These are phyloP conservation scores for Martes flavigula DNA, from an alignment of 2,797 vertebrate species.

Conservation along the genomic window DNA sequence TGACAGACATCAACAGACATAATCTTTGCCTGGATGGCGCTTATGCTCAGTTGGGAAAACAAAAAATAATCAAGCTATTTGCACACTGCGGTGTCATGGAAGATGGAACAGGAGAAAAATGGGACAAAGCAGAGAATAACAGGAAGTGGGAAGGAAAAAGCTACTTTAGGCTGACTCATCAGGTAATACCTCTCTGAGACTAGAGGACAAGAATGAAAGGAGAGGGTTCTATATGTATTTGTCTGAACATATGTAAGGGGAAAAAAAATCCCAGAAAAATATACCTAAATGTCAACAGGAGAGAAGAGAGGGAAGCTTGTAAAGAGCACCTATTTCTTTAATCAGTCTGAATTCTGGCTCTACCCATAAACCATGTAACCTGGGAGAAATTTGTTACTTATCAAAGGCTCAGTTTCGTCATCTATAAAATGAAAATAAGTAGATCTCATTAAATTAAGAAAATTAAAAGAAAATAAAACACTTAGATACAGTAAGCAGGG, in stretches of 20 bases:
- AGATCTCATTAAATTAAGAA: background rate
- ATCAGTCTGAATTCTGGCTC: background rate
- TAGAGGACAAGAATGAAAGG: background rate
- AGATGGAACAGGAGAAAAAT: background rate
- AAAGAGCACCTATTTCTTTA: background rate
- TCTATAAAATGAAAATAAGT: background rate
- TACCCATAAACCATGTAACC: background rate
- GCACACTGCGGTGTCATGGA: background rate
- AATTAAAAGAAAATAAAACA: background rate
- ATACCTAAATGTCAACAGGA: background rate
- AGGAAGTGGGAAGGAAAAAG: background rate
- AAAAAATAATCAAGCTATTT: background rate
- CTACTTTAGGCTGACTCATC: background rate
- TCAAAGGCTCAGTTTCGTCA: background rate
- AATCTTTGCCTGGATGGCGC: background rate
- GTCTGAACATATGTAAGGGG: background rate
- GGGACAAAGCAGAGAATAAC: background rate
- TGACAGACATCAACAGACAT: background rate
- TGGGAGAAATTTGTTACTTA: background rate
- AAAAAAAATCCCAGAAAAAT: background rate
- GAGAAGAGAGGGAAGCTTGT: background rate
- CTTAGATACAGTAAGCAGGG: background rate
- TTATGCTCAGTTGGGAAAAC: background rate
- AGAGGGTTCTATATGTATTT: fast-evolving
- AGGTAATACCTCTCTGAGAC: background rate